A percentile compares a stretch with the other conserved stretches of the same genome.
Conservation (phyloP, 2,113 vertebrate species). For the Uropsilus gracilis region DNA sequence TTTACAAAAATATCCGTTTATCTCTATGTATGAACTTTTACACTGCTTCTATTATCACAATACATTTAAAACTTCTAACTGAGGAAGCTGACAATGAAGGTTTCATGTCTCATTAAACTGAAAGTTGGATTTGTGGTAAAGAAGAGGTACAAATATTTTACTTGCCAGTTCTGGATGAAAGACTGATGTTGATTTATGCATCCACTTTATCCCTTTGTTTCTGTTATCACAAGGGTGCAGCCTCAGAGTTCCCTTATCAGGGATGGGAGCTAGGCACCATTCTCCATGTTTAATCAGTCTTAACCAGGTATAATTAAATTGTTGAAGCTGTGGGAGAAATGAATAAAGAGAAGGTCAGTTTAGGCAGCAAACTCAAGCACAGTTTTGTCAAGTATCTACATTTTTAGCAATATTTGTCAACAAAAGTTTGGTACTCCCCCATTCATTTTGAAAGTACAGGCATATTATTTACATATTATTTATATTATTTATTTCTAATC, state of each 20-base stretch:
- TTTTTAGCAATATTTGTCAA: background rate
- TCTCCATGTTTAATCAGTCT: conserved; percentile 88
- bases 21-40: conserved; percentile 5
- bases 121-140: conserved; percentile 29
- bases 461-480: no score
- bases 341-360: background rate
- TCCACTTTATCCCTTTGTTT: conserved; percentile 87
- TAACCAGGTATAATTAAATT: conserved; percentile 98
- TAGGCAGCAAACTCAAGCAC: background rate
- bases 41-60: background rate
- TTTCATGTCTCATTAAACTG: background rate
- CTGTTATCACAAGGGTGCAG: conserved; percentile 86
- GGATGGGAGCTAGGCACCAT: conserved; percentile 84
- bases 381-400: background rate
- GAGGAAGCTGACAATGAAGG: background rate
- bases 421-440: background rate
- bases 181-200: conserved; percentile 85
- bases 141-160: conserved; percentile 28
- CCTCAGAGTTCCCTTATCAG: conserved; percentile 36
- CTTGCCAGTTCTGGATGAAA: conserved; percentile 88
- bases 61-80: background rate
- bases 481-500: background rate
- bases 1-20: background rate
- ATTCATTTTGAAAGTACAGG: background rate
- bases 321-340: conserved; percentile 87